Conservation (phyloP, 2,113 vertebrate species). For the Girardinichthys multiradiatus region DNA sequence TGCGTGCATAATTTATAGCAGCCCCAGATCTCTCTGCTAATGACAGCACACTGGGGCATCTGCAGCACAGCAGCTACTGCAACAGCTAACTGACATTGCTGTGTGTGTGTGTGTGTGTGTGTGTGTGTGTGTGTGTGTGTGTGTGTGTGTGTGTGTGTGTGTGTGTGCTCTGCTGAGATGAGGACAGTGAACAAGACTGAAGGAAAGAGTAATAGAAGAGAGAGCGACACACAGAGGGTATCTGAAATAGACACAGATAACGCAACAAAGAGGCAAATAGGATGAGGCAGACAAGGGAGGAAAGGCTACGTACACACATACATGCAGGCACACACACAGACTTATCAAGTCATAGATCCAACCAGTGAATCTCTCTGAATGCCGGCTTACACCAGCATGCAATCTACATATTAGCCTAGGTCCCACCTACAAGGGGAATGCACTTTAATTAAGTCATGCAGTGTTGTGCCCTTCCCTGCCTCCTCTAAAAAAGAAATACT, state of each 20-base stretch:
- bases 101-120: conserved; percentile 27
- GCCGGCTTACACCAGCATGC: conserved; percentile 15
- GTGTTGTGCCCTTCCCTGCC: too few species aligned
- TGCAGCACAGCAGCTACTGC: conserved; percentile 74
- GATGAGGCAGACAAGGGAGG: conserved; percentile 59
- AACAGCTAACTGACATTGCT: conserved; percentile 64
- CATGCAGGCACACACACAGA: not conserved
- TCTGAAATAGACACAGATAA: conserved; percentile 76
- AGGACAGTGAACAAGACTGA: conserved; percentile 62
- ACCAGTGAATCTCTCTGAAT: conserved; percentile 22
- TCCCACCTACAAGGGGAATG: conserved; percentile 7
- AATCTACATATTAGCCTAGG: conserved; percentile 8
- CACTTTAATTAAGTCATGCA: conserved; percentile 8
- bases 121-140: conserved; percentile 28
- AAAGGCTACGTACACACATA: conserved; percentile 26
- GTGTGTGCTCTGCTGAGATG: conserved; percentile 53
- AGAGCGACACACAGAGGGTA: conserved; percentile 56
- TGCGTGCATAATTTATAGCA: conserved; percentile 81
- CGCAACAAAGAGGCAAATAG: conserved; percentile 60
- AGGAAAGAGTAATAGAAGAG: conserved; percentile 55
- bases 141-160: conserved; percentile 28
- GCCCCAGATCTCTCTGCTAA: conserved; percentile 79
- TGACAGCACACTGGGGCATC: conserved; percentile 77
- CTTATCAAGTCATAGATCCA: conserved; percentile 27
- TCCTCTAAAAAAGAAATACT: too few species aligned